Evolutionary conservation across 2,113 vertebrate species (phyloP).

Genomic region (Cyanoderma ruficeps): DNA sequence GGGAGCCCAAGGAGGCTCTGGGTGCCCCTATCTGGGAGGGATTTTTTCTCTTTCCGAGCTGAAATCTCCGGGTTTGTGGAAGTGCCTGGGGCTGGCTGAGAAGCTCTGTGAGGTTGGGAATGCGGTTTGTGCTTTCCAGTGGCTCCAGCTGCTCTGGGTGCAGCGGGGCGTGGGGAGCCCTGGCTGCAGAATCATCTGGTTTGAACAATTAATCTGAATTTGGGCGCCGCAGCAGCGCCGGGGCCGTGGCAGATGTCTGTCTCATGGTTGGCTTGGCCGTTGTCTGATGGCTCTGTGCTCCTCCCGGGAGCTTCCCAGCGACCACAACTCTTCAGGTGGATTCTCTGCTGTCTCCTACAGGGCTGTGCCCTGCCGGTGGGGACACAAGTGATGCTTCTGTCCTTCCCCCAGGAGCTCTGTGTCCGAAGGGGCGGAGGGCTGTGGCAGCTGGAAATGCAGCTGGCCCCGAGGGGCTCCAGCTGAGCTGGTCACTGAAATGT

Average conservation of each 20-base stretch:
- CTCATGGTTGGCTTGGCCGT: not conserved
- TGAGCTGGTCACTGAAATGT: not conserved
- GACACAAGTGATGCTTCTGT: rapidly evolving
- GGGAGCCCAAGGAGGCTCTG: not conserved
- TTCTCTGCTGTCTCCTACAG: not conserved
- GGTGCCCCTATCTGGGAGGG: rapidly evolving
- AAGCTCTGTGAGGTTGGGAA: rapidly evolving
- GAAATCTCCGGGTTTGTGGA: not conserved
- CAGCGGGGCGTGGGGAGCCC: rapidly evolving
- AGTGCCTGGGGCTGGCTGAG: not conserved
- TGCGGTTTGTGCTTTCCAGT: not conserved
- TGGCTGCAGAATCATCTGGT: rapidly evolving
- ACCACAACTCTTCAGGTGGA: not conserved
- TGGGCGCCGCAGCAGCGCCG: not conserved
- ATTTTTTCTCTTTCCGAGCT: not conserved
- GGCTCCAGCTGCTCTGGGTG: not conserved
- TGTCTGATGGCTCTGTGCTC: not conserved
- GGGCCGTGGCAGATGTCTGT: not conserved
- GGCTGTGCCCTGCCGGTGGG: not conserved
- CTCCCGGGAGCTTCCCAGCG: not conserved
- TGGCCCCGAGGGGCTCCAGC: not conserved
- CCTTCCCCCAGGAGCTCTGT: not conserved
- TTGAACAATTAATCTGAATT: not conserved
- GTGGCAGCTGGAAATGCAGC: not conserved
- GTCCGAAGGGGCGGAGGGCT: not conserved